phyloP scores from a whole-genome alignment of 2,888 invertebrate species.

The Iphiclides podalirius region DNA sequence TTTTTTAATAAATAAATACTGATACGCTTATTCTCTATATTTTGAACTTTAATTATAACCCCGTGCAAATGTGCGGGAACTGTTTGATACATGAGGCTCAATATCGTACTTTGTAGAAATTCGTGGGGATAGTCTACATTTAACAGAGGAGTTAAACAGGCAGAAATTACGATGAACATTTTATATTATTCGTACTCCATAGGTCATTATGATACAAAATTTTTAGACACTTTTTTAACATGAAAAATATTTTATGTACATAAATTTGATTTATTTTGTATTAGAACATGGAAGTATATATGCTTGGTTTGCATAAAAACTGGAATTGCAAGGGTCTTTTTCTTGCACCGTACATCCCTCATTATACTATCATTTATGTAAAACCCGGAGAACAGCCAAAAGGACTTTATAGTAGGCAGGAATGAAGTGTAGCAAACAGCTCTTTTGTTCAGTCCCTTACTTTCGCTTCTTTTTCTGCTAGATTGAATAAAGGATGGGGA shows the following conservation, averaged over 20 bases:
- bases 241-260: too few species aligned
- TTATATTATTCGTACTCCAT: too few species aligned
- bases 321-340: not conserved
- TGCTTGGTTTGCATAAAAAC: not conserved
- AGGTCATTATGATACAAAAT: too few species aligned
- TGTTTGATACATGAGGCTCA: too few species aligned
- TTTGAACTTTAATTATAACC: too few species aligned
- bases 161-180: too few species aligned
- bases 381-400: constrained; percentile 5
- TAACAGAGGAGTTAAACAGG: too few species aligned
- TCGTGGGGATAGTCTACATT: too few species aligned
- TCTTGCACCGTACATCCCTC: not conserved
- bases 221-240: too few species aligned
- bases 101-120: too few species aligned
- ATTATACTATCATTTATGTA: constrained; percentile 9
- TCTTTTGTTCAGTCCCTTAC: constrained; percentile 9
- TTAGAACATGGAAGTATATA: not conserved
- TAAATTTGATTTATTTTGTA: not conserved
- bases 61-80: too few species aligned
- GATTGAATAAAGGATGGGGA: constrained; percentile 10
- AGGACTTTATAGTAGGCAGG: not conserved
- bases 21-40: too few species aligned
- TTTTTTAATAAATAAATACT: not conserved
- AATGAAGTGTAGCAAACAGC: constrained; percentile 5
- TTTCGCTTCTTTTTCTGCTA: constrained; percentile 7